phyloP scores from a whole-genome alignment of 92 coral and sea anemone genomes.

The Meandrina meandrites region DNA sequence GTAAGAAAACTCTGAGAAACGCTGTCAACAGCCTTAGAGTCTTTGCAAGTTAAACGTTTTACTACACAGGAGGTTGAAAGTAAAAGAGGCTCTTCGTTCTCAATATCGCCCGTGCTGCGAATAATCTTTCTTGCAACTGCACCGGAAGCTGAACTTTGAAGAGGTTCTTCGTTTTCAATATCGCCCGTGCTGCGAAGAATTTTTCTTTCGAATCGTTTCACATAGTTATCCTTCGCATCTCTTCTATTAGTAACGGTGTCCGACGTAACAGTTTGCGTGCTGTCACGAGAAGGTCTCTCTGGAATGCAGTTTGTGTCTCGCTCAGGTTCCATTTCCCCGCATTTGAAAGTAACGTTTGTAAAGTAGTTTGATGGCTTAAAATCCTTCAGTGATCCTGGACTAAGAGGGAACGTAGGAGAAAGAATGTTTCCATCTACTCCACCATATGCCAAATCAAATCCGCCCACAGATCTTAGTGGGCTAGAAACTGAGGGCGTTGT shows the following conservation, averaged over 20 bases:
- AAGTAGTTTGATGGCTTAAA: slow-evolving; percentile 57
- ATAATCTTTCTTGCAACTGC: slow-evolving; percentile 13
- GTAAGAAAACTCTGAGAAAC: neutral
- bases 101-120: slow-evolving; percentile 14
- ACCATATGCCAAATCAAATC: slow-evolving; percentile 5
- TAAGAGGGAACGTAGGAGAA: slow-evolving; percentile 43
- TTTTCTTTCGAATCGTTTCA: slow-evolving; percentile 38
- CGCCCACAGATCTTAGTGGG: slow-evolving; percentile 4
- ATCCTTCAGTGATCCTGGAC: slow-evolving; percentile 61
- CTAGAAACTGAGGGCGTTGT: slow-evolving; percentile 5
- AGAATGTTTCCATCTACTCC: slow-evolving; percentile 25
- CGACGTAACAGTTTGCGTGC: neutral
- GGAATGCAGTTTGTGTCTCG: slow-evolving; percentile 48
- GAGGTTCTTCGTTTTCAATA: slow-evolving; percentile 3
- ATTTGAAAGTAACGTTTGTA: slow-evolving; percentile 45
- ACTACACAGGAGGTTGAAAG: slow-evolving; percentile 8
- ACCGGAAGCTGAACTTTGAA: neutral
- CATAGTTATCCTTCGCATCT: slow-evolving; percentile 7
- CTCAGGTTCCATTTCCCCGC: slow-evolving; percentile 77
- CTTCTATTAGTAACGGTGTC: neutral
- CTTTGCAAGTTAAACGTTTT: slow-evolving; percentile 4
- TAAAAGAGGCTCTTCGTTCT: neutral
- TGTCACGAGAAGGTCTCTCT: neutral
- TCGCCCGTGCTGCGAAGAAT: slow-evolving; percentile 33
- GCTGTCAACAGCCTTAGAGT: neutral